Evolutionary conservation across 2,113 vertebrate genomes (phyloP), one percentile per base, ranked within the genome.

Genomic region (Etheostoma spectabile): DNA sequence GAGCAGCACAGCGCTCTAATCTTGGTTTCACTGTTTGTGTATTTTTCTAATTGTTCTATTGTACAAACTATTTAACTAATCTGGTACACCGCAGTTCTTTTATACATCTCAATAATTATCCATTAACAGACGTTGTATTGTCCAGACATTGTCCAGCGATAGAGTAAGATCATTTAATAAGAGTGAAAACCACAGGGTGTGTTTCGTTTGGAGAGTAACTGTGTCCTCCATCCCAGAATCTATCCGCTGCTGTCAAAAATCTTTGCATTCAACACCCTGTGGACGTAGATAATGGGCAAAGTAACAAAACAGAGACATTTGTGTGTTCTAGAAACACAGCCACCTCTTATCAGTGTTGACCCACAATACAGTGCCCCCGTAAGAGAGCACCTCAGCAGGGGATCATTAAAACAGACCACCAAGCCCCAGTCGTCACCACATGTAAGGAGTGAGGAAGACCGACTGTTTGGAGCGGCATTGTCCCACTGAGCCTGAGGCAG

Each of bases 391-490:
- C 66, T 67, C 81, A 45, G 62, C 56, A 48, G 42, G 74, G 48
- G 59, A 57, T 80, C 75, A 73, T 82, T 85, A 77, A 82, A 74
- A 62, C 38, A 21, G 56, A 64, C 48, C 66, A 52, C 27, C 55
- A 12, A 5, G 16, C 19, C 42, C 35, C 62, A 57, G 45, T 16
- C n/a, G 7, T 63, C 57, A 24, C 48, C 52, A 21, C 46, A 2
- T 80, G 81, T 52, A 70, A 51, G 24, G 27, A n/a, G 35, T 33
- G 61, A 75, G 68, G 42, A 24, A 38, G 38, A 21, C 53, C 1
- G 14, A 12, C 57, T 56, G 70, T 67, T 68, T 5, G 35, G 74
- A 80, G 65, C 60, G 19, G 69, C 60, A 16, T 22, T 53, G 70
- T 63, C 80, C 74, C 57, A 63, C 56, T 22, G 64, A 69, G 72